Base-by-base conservation (phyloP, 2,888 invertebrate species). In the Dorcus hopei region DNA sequence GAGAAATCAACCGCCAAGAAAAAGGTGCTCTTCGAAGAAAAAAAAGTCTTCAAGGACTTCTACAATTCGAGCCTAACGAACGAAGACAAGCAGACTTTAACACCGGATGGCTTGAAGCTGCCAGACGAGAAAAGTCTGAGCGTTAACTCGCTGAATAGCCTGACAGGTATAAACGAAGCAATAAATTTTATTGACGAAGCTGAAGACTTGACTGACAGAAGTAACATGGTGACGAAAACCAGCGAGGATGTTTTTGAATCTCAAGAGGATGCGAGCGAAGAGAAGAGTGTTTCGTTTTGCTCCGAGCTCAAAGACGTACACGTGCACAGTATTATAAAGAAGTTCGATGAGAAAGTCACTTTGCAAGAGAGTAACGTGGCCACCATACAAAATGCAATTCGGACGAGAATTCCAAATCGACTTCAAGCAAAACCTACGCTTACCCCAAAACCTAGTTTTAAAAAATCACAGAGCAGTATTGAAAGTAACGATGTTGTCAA, bases 241-340 rank as follows among this genome's bases (percentile, higher is more conserved):
- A 42, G 45, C 19, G 19, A 19, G 19, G 19, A 19, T 19, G 19
- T 19, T 19, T 19, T 19, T 2, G 49, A 57, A 16, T 51, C 51
- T 19, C 47, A 45, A 14, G 26, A 45, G 16, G 9, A 19, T 39
- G 48, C 42, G 8, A 51, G 39, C 14, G 47, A 45, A 45, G 33
- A 53, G 38, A 45, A 45, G 45, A 45, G 16, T 3, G 23, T 45
- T 1, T 52, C 48, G 3, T 54, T 54, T 33, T 49, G 43, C 61
- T 69, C 73, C 2, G 74, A 72, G 51, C 68, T 78, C 9, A 72
- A 74, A 33, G 76, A 78, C 26, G 73, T 78, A 3, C 75, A 75
- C 48, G 72, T 78, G n/a, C 74, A 76, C 62, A 75, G 71, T 60
- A 79, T 79, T 45, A 78, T 79, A 19, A 77, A 73, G 59, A 77